Evolutionary conservation across 2,888 invertebrate genomes (phyloP).

Genomic region (Drosophila conformis): DNA sequence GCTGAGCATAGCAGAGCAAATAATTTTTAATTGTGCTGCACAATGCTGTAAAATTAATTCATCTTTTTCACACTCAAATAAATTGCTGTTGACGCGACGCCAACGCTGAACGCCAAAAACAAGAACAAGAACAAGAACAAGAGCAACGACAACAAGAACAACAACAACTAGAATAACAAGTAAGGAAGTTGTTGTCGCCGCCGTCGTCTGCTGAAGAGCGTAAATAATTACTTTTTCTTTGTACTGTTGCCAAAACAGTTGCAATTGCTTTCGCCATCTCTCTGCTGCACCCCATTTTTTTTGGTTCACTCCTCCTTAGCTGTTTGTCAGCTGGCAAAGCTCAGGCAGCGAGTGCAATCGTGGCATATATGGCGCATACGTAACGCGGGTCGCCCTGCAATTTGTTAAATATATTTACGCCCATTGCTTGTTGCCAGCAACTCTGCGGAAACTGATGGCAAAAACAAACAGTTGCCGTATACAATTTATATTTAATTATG

Average conservation of each 20-base stretch:
- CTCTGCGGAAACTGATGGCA: conserved; percentile 34
- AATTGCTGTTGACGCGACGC: conserved; percentile 80
- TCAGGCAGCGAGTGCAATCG: conserved; percentile 44
- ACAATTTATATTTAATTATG: conserved; percentile 83
- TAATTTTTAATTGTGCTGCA: conserved; percentile 81
- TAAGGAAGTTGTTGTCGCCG: conserved; percentile 62
- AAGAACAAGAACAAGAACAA: background rate
- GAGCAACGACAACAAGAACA: conserved; percentile 23
- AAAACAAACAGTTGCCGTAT: conserved; percentile 73
- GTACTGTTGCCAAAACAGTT: conserved; percentile 77
- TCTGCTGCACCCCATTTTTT: background rate
- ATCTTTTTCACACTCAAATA: conserved; percentile 81
- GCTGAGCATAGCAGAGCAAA: conserved; percentile 63
- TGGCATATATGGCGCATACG: conserved; percentile 69
- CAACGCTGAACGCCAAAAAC: conserved; percentile 46
- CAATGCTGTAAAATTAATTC: conserved; percentile 82
- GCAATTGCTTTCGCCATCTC: conserved; percentile 61
- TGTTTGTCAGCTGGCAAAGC: conserved; percentile 60
- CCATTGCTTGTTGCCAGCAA: conserved; percentile 72
- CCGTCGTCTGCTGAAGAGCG: conserved; percentile 76
- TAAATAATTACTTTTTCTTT: conserved; percentile 81
- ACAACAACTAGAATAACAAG: conserved; percentile 42
- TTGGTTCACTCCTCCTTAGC: conserved; percentile 20
- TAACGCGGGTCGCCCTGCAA: conserved; percentile 62
- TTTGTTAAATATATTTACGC: conserved; percentile 81